These are phyloP conservation scores for Drosophila kambysellisi DNA, from an alignment of 2,888 invertebrate genomes.

Conservation along the genomic window DNA sequence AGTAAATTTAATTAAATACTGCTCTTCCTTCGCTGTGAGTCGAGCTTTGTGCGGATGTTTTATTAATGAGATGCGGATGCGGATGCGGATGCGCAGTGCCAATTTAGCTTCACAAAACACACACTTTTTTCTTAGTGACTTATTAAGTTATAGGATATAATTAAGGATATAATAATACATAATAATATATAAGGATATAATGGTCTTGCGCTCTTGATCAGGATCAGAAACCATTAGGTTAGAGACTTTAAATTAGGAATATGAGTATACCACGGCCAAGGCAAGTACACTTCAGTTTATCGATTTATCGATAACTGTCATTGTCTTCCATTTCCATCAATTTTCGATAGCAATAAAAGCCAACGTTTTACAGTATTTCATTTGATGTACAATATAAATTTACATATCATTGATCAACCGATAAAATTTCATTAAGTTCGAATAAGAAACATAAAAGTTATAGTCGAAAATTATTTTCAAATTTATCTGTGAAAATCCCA, in stretches of 20 bases:
- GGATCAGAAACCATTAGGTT: not conserved
- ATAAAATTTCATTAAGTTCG: not conserved
- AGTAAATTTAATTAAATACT: slow-evolving; percentile 45
- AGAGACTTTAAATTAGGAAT: not conserved
- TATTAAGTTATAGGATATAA: not conserved
- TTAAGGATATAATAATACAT: too few species aligned
- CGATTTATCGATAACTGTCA: not conserved
- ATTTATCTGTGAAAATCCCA: not conserved
- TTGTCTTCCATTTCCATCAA: not conserved
- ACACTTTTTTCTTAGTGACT: not conserved
- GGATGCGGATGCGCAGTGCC: slow-evolving; percentile 3
- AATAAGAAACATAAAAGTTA: not conserved
- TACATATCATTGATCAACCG: not conserved
- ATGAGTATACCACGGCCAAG: not conserved
- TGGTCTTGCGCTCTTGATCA: not conserved
- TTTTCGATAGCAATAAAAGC: not conserved
- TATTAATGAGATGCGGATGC: slow-evolving; percentile 38
- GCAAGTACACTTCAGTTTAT: not conserved
- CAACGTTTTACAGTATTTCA: not conserved
- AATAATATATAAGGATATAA: too few species aligned
- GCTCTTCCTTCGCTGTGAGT: not conserved
- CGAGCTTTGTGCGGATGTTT: slow-evolving; percentile 32
- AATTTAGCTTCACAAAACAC: not conserved
- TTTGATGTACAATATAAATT: not conserved
- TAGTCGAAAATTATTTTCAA: not conserved